Percentiles rank a stretch among this genome's conserved stretches.
Evolutionary conservation across 2,797 vertebrate species (phyloP).

Genomic region (Hippoglossus hippoglossus): DNA sequence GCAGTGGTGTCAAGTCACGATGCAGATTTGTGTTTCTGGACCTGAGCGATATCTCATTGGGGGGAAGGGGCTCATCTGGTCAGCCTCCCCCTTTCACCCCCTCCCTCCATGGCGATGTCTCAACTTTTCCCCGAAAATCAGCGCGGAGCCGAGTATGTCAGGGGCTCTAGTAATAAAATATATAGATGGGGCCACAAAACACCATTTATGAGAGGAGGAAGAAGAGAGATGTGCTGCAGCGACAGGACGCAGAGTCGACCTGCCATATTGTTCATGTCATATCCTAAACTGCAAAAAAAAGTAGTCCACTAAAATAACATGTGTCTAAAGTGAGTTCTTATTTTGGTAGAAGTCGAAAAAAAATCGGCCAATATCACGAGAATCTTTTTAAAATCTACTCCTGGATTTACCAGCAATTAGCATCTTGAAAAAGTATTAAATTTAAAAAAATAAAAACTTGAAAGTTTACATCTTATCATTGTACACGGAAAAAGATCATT

Average conservation of each 20-base stretch:
- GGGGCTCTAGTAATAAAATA: constrained; percentile 86
- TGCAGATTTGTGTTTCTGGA: constrained; percentile 86
- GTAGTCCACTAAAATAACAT: too few species aligned
- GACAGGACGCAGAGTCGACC: constrained; percentile 44
- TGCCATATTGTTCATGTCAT: background rate
- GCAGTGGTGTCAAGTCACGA: constrained; percentile 85
- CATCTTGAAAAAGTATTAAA: too few species aligned
- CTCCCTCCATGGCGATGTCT: constrained; percentile 81
- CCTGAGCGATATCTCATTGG: constrained; percentile 86
- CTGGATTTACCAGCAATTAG: too few species aligned
- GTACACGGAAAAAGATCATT: too few species aligned
- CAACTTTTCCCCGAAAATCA: constrained; percentile 83
- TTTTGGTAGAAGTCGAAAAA: too few species aligned
- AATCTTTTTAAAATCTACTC: too few species aligned
- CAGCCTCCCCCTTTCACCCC: constrained; percentile 80
- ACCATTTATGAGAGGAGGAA: constrained; percentile 74
- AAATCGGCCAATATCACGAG: too few species aligned
- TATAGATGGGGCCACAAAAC: constrained; percentile 84
- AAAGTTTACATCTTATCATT: too few species aligned
- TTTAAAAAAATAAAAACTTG: too few species aligned
- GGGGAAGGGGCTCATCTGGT: constrained; percentile 80
- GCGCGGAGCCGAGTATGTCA: constrained; percentile 81
- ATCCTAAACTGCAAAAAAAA: background rate
- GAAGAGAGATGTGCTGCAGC: constrained; percentile 49
- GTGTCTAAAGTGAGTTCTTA: too few species aligned